Percentiles rank a stretch among this genome's conserved stretches.
Conservation (phyloP, 1,140 invertebrate genomes). For the Ceratina calcarata region DNA sequence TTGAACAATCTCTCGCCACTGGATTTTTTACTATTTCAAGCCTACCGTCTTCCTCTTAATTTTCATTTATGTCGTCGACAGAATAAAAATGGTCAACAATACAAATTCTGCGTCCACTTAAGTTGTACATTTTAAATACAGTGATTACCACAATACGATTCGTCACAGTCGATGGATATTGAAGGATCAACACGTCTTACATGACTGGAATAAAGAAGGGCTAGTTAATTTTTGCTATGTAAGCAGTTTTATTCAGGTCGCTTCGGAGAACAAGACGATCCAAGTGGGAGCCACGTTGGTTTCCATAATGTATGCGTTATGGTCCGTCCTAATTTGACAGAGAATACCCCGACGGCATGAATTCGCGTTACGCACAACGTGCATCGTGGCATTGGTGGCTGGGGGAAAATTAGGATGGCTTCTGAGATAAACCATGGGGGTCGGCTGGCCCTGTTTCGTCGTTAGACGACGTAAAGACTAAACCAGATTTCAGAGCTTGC, state of each 20-base stretch:
- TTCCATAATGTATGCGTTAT: constrained; percentile 63
- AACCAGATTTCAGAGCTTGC: constrained; percentile 50
- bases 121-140: background rate
- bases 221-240: background rate
- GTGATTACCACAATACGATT: too few relatives aligned
- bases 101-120: background rate
- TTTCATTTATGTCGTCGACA: background rate
- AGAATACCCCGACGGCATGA: constrained; percentile 60
- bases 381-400: constrained; percentile 34
- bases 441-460: constrained; percentile 7
- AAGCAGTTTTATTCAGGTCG: constrained; percentile 6
- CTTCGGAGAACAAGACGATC: constrained; percentile 22
- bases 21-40: background rate
- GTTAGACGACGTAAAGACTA: constrained; percentile 44
- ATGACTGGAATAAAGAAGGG: background rate
- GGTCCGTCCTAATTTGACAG: constrained; percentile 62
- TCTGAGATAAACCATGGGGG: constrained; percentile 32
- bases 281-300: constrained; percentile 45
- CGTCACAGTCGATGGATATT: too few relatives aligned
- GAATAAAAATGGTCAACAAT: background rate
- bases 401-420: constrained; percentile 22
- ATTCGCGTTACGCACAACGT: constrained; percentile 59
- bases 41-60: background rate
- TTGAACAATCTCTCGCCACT: constrained; percentile 20
- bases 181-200: background rate